Evolutionary conservation across 2,888 invertebrate species (phyloP), one percentile per base, ranked within the genome.

Genomic region (Dolichomitus sp.): DNA sequence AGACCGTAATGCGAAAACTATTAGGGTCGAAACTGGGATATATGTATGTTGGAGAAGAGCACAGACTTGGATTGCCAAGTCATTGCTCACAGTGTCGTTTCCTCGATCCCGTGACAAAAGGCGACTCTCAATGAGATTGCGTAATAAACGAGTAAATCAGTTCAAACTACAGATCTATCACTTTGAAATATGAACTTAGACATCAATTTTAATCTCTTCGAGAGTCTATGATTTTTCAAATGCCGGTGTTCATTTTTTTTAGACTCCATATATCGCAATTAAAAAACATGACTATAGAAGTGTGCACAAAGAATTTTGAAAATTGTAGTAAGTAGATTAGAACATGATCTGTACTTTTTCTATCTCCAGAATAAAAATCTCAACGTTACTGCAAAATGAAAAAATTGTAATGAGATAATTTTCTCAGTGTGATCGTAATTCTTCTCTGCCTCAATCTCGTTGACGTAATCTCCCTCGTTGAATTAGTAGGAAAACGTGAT

Each of bases 1-100:
- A 81, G 87, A 88, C 83, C 87, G 84, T 89, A 90, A 91, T 89
- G 89, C 88, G 90, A 91, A 90, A 92, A 90, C 90, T 89, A 91
- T 92, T 91, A 89, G 87, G 87, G 86, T 74, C 73, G 65, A 59
- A 69, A 76, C 37, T 72, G 54, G 3, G 11, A 11, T 37, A 1
- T 42, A 30, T 70, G 23, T 59, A 40, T 63, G 23, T 50, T 11
- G 57, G 9, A 33, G 14, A 17, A 12, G 17, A 2, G 30, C 61
- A 45, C 52, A 48, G 66, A 11, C 57, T 14, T 57, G 4, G 52
- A 23, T 23, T 19, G 12, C 27, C n/a, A 23, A 27, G 57, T 59
- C 57, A 33, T 59, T 59, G 57, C 9, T n/a, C n/a, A n/a, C 57
- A n/a, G 7, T 30, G 57, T 59, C 33, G 30, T 33, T 17, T 59